Evolutionary conservation across 2,113 vertebrate species (phyloP), one percentile per base, ranked within the genome.

Genomic region (Saimiri boliviensis): DNA sequence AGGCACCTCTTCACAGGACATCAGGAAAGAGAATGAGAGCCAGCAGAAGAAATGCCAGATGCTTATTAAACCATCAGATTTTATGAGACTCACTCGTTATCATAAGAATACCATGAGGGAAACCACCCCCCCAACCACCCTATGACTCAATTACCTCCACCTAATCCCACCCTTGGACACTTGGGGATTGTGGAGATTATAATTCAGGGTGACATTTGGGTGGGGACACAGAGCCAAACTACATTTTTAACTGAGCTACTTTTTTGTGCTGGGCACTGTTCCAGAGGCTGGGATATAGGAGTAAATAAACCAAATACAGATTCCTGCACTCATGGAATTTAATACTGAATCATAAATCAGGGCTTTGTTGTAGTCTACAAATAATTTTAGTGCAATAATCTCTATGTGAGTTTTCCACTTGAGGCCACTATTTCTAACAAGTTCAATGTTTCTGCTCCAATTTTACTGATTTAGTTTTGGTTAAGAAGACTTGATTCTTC

Each of bases 391-490:
- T 56, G 35, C 35, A 42, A 32, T 66, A 77, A 37, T 25, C n/a
- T 88, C 30, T 84, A 52, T 19, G 2, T 91, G 63, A 94, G 5
- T 27, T 82, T 92, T 93, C 32, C 77, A 82, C 82, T 89, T 37
- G 14, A 91, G 27, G 8, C 4, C 27, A 37, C 17, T 25, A 17
- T 80, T 96, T 92, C 85, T 85, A 88, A 81, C 27, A 76, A 76
- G 37, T 81, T 76, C 90, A 54, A 0, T 86, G 52, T 77, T 93
- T 89, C 49, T 87, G 35, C 12, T 76, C 49, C 40, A 79, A 70
- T 85, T 85, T 92, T 94, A 40, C 77, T 89, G 56, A 63, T 76
- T 83, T 79, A 52, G 30, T 19, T 86, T 93, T 95, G 83, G 63
- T 82, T 58, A 93, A 63, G 63, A 71, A 94, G 35, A 87, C 16